Base-by-base conservation (phyloP, 2,888 invertebrate genomes). In the Drosophila barbarae region DNA sequence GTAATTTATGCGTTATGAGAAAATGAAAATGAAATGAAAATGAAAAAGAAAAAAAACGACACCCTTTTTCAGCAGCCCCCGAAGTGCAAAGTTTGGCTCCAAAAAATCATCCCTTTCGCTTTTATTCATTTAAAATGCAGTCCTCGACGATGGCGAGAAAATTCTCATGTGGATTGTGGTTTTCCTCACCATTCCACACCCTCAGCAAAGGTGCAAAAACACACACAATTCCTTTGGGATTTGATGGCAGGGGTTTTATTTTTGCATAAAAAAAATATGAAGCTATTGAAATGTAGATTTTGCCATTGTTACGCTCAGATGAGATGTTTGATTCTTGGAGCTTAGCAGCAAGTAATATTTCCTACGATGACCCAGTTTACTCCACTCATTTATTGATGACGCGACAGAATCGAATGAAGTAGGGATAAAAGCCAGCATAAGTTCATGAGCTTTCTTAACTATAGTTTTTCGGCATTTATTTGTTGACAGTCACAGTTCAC, bases 381-480 rank as follows among this genome's bases (percentile, higher is more conserved):
- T 9, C 13, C 39, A 70, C 67, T 69, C 69, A 73, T 73, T 53
- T 76, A 84, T 73, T 75, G 80, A 81, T 81, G 84, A 81, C 76
- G 47, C 34, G 59, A 67, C 79, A 42, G 28, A 61, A 61, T 36
- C 49, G 21, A 61, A 46, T 21, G 23, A 34, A 34, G 18, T n/a
- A 9, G 2, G 3, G 9, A 41, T 23, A 39, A 4, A 13, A 8
- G 35, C 12, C 35, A 41, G 49, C 44, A 51, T 57, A 77, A 76
- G 73, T 56, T 55, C 74, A 69, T 63, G 53, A 61, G 47, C 67
- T 56, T 65, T 59, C 52, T 66, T 67, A 72, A 69, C 70, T 77
- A 46, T 82, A 58, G 68, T 63, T 52, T 60, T 72, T 30, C 69
- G 35, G 59, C n/a, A 15, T 42, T 42, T 46, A 55, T 65, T 73